Evolutionary conservation across 2,888 invertebrate genomes (phyloP).

Genomic region (Augochlorella aurata): DNA sequence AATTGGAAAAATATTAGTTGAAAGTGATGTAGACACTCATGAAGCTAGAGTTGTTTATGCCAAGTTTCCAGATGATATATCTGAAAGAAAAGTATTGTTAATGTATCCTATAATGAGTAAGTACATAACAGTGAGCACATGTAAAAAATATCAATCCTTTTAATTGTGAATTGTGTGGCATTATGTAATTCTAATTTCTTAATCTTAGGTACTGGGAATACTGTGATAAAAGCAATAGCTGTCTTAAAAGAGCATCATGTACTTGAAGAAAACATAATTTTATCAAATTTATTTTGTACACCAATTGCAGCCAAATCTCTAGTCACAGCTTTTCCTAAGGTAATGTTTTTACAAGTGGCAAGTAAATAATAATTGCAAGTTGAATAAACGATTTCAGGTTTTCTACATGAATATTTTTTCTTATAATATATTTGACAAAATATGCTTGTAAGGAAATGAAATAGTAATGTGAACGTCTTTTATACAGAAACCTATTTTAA

Average conservation of each 20-base stretch:
- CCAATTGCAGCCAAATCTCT: slow-evolving; percentile 94
- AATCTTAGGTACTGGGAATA: slow-evolving; percentile 92
- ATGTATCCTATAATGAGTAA: slow-evolving; percentile 99
- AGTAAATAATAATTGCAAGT: neutral
- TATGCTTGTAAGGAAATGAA: neutral
- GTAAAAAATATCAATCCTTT: slow-evolving; percentile 13
- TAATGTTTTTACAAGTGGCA: slow-evolving; percentile 66
- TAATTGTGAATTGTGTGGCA: slow-evolving; percentile 43
- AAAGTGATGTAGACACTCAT: slow-evolving; percentile 97
- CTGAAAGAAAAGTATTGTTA: slow-evolving; percentile 92
- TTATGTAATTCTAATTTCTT: slow-evolving; percentile 16
- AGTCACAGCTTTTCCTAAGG: slow-evolving; percentile 90
- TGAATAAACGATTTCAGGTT: neutral
- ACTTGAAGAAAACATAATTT: slow-evolving; percentile 95
- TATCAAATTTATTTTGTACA: slow-evolving; percentile 99
- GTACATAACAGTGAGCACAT: slow-evolving; percentile 67
- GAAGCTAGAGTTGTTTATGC: slow-evolving; percentile 98
- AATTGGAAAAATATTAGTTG: slow-evolving; percentile 98
- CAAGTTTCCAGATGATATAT: slow-evolving; percentile 97
- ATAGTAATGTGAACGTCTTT: neutral
- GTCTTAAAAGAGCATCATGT: slow-evolving; percentile 97
- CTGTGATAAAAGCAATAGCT: slow-evolving; percentile 96
- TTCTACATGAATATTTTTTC: neutral
- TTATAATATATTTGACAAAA: neutral
- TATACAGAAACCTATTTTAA: neutral